phyloP scores from a whole-genome alignment of 2,888 invertebrate species.

The Beris morrisii region DNA sequence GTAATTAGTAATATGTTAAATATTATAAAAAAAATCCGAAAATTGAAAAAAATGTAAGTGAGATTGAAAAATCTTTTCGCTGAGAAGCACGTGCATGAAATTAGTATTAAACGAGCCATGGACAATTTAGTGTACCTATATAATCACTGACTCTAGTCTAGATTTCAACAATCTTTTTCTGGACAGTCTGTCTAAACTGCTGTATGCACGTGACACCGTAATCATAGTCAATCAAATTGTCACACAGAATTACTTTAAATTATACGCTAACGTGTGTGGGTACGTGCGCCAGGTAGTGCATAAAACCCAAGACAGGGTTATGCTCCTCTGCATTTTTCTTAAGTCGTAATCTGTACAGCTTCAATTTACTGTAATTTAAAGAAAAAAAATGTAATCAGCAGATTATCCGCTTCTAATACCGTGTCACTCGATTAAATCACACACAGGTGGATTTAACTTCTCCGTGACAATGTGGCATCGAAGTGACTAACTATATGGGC shows the following conservation, averaged over 20 bases:
- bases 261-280: background rate
- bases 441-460: background rate
- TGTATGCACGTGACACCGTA: constrained; percentile 7
- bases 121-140: constrained; percentile 18
- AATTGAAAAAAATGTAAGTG: too few species aligned
- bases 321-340: constrained; percentile 5
- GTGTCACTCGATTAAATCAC: constrained; percentile 27
- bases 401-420: constrained; percentile 2
- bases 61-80: too few species aligned
- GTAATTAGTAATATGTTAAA: too few species aligned
- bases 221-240: constrained; percentile 27
- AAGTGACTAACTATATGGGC: constrained; percentile 3
- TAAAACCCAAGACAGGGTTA: background rate
- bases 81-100: constrained; percentile 13
- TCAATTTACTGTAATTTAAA: background rate
- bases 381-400: constrained; percentile 9
- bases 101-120: constrained; percentile 16
- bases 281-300: constrained; percentile 23
- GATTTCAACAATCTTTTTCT: constrained; percentile 7
- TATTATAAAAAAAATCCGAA: too few species aligned
- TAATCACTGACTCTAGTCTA: background rate
- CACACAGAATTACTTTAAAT: constrained; percentile 1
- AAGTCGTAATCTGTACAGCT: background rate
- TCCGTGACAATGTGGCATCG: background rate
- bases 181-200: constrained; percentile 6